phyloP scores from a whole-genome alignment of 1,140 invertebrate species.

The Tetragonula clypearis region DNA sequence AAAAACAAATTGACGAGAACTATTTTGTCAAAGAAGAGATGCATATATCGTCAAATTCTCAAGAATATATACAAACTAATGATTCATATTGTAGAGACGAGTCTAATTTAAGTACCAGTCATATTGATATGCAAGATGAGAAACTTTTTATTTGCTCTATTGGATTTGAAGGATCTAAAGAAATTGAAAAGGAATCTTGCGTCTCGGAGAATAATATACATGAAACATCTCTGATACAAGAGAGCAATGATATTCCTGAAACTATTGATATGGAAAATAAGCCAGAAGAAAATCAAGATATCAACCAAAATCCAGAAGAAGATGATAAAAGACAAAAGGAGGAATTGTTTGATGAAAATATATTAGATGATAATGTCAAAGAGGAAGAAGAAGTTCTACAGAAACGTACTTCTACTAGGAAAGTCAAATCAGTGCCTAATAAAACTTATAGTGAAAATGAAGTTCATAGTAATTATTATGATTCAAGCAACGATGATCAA shows the following conservation, averaged over 20 bases:
- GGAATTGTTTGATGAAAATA: slow-evolving; percentile 49
- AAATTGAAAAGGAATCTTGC: slow-evolving; percentile 55
- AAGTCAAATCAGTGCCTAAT: slow-evolving; percentile 67
- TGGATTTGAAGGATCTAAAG: slow-evolving; percentile 67
- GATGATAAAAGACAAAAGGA: slow-evolving; percentile 35
- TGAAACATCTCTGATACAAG: slow-evolving; percentile 37
- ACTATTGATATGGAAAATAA: slow-evolving; percentile 45
- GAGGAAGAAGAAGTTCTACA: slow-evolving; percentile 53
- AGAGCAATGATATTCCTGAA: slow-evolving; percentile 33
- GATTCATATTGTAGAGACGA: slow-evolving; percentile 54
- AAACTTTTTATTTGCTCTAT: slow-evolving; percentile 79
- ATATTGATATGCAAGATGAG: slow-evolving; percentile 70
- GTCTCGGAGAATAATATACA: slow-evolving; percentile 37
- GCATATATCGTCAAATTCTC: slow-evolving; percentile 52
- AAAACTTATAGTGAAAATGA: slow-evolving; percentile 72
- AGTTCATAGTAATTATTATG: slow-evolving; percentile 70
- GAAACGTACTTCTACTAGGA: slow-evolving; percentile 70
- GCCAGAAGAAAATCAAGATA: slow-evolving; percentile 39
- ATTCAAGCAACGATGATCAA: slow-evolving; percentile 66
- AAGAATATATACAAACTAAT: slow-evolving; percentile 61
- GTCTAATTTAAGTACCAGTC: slow-evolving; percentile 45
- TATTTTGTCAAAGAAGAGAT: slow-evolving; percentile 78
- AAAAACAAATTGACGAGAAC: slow-evolving; percentile 63
- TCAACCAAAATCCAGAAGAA: slow-evolving; percentile 36
- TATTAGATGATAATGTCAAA: slow-evolving; percentile 46